Evolutionary conservation across 2,797 vertebrate species (phyloP).

Genomic region (Morelia viridis): DNA sequence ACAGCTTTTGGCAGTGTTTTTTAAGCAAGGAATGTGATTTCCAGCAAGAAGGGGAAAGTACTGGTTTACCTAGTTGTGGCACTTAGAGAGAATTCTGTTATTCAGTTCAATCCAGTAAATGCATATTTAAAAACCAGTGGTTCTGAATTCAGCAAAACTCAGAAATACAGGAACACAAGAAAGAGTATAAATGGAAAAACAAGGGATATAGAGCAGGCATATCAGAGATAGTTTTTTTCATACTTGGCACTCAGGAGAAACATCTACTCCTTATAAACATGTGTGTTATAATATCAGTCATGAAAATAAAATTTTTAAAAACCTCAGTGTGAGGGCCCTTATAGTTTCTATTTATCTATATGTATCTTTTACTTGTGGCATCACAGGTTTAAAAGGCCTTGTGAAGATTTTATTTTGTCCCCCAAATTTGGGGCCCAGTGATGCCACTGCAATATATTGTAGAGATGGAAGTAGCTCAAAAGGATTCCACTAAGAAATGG

Average conservation of each 20-base stretch:
- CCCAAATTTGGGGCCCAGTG: not conserved
- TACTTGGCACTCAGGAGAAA: not conserved
- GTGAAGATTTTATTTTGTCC: not conserved
- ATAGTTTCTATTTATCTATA: not conserved
- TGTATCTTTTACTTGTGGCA: not conserved
- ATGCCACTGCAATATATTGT: not conserved
- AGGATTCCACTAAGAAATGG: not conserved
- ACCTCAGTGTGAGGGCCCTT: not conserved
- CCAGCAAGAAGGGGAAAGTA: not conserved
- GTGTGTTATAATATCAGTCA: not conserved
- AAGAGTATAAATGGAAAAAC: not conserved
- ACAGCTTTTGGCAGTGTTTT: conserved; percentile 12
- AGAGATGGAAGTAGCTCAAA: not conserved
- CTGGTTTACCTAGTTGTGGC: not conserved
- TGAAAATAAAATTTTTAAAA: not conserved
- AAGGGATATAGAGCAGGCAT: not conserved
- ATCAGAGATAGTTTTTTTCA: not conserved
- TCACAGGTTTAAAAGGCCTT: not conserved
- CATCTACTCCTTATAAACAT: not conserved
- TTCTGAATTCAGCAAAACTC: not conserved
- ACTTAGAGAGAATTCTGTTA: not conserved
- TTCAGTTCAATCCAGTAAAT: not conserved
- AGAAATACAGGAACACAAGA: not conserved
- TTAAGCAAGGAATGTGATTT: not conserved
- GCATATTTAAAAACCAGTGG: not conserved